Evolutionary conservation across 92 coral and sea anemone species (phyloP), one percentile per base, ranked within the genome.

Genomic region (Porites divaricata): DNA sequence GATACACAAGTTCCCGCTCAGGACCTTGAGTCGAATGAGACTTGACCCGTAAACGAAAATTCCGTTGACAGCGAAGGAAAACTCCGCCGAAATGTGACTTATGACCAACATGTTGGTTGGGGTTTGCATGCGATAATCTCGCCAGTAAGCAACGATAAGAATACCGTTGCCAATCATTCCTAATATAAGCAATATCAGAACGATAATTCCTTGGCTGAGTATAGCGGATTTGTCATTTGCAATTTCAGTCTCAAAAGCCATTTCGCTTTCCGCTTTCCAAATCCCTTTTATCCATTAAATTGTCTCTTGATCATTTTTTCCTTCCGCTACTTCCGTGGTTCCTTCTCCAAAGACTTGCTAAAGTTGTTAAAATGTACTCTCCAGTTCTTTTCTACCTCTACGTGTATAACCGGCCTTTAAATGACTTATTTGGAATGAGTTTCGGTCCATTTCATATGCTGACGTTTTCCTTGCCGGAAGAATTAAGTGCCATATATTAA

Each of bases 51-150:
- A 93, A 41, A 93, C 86, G 14, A 88, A 76, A 63, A 93, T 89
- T 7, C 96, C 96, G 21, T 87, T 90, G 13, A 89, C 86, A n/a
- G 94, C 83, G 22, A 90, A 88, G 12, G 87, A 89, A 26, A 93
- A 88, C 74, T 93, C 96, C 8, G 96, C 91, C 2, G 83, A 64
- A 52, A 88, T 93, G 50, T 93, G 96, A 75, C 94, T 90, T 23
- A 93, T 88, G 5, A 93, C 96, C 35, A 93, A 65, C 74, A 86
- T 81, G 54, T 93, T 93, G 9, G 96, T 93, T 6, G 94, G 78
- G 4, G 96, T 93, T 14, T 80, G 86, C 96, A 93, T 93, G 24
- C 94, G 90, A 64, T 93, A 80, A 52, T 93, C 96, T 8, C 92
- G 77, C 15, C 85, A 77, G 20, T 90, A 93, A 17, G 89, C 92